These are phyloP conservation scores for Spodoptera picta DNA, from an alignment of 2,888 invertebrate species.

Conservation along the genomic window DNA sequence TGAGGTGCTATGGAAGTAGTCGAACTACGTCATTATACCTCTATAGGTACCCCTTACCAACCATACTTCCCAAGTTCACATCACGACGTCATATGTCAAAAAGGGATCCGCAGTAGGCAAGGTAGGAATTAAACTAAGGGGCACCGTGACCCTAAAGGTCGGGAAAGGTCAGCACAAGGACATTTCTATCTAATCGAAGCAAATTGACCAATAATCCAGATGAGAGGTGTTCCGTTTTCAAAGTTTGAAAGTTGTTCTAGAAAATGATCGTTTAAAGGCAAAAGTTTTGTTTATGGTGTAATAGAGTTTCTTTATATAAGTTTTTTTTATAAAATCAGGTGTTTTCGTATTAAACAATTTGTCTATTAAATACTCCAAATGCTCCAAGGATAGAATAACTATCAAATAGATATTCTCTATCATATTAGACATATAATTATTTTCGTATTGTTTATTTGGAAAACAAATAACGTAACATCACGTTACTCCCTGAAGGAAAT, in stretches of 20 bases:
- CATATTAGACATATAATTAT: too few relatives aligned
- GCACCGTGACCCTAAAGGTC: slow-evolving; percentile 19
- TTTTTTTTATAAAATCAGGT: too few relatives aligned
- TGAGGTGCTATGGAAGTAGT: too few relatives aligned
- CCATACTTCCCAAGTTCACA: slow-evolving; percentile 3
- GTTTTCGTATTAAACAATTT: too few relatives aligned
- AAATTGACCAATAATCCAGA: slow-evolving; percentile 44
- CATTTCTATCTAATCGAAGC: slow-evolving; percentile 28
- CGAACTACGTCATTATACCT: too few relatives aligned
- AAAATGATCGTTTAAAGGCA: slow-evolving; percentile 1
- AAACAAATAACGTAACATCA: too few relatives aligned
- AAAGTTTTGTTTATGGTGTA: background rate
- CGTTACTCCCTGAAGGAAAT: too few relatives aligned
- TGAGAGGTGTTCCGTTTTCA: slow-evolving; percentile 35
- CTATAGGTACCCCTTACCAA: too few relatives aligned
- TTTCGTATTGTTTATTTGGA: too few relatives aligned
- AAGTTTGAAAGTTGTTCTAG: slow-evolving; percentile 16
- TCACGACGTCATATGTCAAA: slow-evolving; percentile 26
- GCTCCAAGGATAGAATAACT: too few relatives aligned
- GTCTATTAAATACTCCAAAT: too few relatives aligned
- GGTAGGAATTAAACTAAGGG: slow-evolving; percentile 33
- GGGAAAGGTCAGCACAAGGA: slow-evolving; percentile 23
- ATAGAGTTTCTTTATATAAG: background rate
- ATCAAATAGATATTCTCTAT: too few relatives aligned
- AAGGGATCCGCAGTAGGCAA: slow-evolving; percentile 36